Evolutionary conservation across 2,113 vertebrate genomes (phyloP), one percentile per base, ranked within the genome.

Genomic region (Vidua macroura): DNA sequence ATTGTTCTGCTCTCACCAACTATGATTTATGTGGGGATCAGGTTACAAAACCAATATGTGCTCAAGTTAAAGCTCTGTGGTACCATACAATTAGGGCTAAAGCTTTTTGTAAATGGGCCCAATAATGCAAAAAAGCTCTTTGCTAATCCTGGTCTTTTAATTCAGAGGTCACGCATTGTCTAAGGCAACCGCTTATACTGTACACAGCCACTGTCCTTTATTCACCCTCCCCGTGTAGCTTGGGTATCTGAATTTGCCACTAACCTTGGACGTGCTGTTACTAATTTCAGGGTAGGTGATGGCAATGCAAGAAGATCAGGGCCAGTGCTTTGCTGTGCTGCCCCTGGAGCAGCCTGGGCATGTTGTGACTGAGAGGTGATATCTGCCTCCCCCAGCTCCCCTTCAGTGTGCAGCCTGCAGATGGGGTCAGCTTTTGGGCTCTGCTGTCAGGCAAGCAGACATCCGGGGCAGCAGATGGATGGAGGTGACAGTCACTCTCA

Each of bases 281-380:
- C 95, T 95, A 96, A 95, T 96, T 97, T 93, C 93, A 94, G 95
- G 93, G 92, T 96, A 92, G 88, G 88, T 95, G 90, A 93, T 93
- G 93, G 94, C 93, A 90, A 92, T 9, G 90, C 83, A 91, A 92
- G 92, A 55, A 84, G 95, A 93, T 96, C 95, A 93, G 92, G 94
- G 93, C 83, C 88, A 75, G 86, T 41, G 11, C 62, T 93, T 81
- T 88, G 79, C 92, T 62, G 86, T 5, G 41, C 92, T 96, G 90
- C 92, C 93, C 94, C 44, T 2, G 1, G 92, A 95, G 90, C 94
- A 94, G 92, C 56, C 90, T 7, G 85, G 85, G 88, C 83, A 24
- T 44, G 2, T 21, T 70, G 88, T 94, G 92, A 93, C 82, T 73
- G 94, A 92, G 94, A 92, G 90, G 93, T 67, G 94, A 94, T 96